A percentile compares a stretch with the other conserved stretches of the same genome.
phyloP scores from a whole-genome alignment of 2,888 invertebrate genomes.

The Diarsia mendica region DNA sequence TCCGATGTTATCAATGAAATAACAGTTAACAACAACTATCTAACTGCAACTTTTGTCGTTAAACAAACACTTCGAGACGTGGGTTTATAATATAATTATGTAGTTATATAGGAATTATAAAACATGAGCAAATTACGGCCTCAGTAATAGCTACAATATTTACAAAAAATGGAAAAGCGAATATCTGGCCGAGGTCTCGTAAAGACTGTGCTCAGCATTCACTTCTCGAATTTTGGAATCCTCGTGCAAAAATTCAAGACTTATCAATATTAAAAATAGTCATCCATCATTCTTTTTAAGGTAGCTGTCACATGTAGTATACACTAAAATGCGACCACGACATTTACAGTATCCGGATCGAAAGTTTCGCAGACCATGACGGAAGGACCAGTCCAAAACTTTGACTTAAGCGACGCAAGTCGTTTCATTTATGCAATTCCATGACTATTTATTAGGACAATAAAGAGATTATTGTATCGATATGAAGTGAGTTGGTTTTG shows the following conservation, averaged over 20 bases:
- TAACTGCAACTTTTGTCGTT: conserved; percentile 19
- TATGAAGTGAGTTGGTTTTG: conserved; percentile 49
- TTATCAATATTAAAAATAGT: too few relatives aligned
- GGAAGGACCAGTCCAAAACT: conserved; percentile 7
- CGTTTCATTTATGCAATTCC: conserved; percentile 19
- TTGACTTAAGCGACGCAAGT: background rate
- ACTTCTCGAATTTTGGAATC: background rate
- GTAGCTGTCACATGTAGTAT: background rate
- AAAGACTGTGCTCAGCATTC: background rate
- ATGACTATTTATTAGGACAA: conserved; percentile 40
- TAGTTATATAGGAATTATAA: background rate
- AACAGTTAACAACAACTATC: conserved; percentile 19
- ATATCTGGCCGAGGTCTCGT: background rate
- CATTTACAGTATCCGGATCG: background rate
- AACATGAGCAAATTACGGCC: background rate
- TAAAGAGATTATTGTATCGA: conserved; percentile 41
- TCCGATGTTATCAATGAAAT: conserved; percentile 27
- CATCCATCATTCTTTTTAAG: background rate
- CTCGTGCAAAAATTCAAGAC: background rate
- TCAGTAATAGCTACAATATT: background rate
- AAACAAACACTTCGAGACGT: conserved; percentile 8
- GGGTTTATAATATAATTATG: conserved; percentile 2
- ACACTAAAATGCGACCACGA: background rate
- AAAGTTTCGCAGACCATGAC: conserved; percentile 4
- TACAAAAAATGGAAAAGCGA: background rate